These are phyloP conservation scores for Hypercompe scribonia DNA, from an alignment of 2,888 invertebrate species.

Conservation along the genomic window DNA sequence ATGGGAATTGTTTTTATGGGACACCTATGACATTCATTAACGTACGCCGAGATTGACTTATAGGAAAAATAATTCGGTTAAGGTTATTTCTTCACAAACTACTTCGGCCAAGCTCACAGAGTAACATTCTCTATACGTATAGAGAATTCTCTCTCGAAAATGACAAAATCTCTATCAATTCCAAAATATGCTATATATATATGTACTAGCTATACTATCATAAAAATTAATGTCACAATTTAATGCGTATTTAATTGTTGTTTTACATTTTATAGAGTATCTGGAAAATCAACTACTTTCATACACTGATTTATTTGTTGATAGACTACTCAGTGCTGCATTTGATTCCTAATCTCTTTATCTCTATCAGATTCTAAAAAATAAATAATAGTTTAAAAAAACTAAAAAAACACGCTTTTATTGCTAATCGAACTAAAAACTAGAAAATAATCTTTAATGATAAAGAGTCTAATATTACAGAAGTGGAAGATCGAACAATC, in stretches of 20 bases:
- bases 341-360: not conserved
- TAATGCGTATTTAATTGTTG: not conserved
- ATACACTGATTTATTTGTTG: not conserved
- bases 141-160: not conserved
- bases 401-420: too few species aligned
- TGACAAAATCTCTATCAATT: not conserved
- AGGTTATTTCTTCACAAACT: constrained; percentile 23
- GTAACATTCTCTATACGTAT: not conserved
- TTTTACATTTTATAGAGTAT: not conserved
- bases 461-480: too few species aligned
- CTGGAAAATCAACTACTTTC: not conserved
- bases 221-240: not conserved
- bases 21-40: not conserved
- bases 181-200: not conserved
- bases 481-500: too few species aligned
- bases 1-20: constrained; percentile 30
- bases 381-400: too few species aligned
- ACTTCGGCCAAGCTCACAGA: too few species aligned
- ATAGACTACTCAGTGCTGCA: not conserved
- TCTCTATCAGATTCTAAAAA: not conserved
- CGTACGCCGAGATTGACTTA: constrained; percentile 22
- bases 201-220: too few species aligned
- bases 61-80: constrained; percentile 36
- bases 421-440: too few species aligned
- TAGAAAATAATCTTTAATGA: too few species aligned